A percentile compares a stretch with the other conserved stretches of the same genome.
Conservation (phyloP, 2,888 invertebrate species). For the Lutraria lutraria region DNA sequence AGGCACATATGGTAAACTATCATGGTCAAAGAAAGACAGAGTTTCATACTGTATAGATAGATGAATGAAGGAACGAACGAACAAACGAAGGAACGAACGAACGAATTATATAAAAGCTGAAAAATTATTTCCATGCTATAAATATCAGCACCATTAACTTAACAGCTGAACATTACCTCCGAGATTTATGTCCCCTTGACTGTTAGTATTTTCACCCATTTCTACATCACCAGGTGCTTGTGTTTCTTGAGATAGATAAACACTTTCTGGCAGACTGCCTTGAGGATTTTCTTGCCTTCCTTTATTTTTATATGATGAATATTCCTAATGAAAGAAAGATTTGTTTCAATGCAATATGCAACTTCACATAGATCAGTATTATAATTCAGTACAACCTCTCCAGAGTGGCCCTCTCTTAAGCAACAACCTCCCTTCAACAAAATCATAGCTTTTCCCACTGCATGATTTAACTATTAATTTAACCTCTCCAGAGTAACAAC, state of each 20-base stretch:
- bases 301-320: neutral
- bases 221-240: neutral
- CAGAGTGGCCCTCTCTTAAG: too few relatives aligned
- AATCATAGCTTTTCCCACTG: too few relatives aligned
- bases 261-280: neutral
- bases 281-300: neutral
- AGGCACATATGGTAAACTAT: neutral
- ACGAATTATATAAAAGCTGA: neutral
- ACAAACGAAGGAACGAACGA: too few relatives aligned
- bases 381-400: too few relatives aligned
- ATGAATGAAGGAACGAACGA: too few relatives aligned
- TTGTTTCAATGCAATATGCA: neutral
- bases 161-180: conserved; percentile 1
- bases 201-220: neutral
- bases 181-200: neutral
- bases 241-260: conserved; percentile 42
- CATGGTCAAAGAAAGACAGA: neutral
- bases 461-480: too few relatives aligned
- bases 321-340: conserved; percentile 9
- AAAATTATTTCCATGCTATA: conserved; percentile 29
- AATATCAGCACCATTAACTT: neutral
- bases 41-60: neutral
- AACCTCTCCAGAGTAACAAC: too few relatives aligned
- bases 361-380: neutral
- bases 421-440: too few relatives aligned